Base-by-base conservation (phyloP, 2,888 invertebrate species). In the Sesia bembeciformis region DNA sequence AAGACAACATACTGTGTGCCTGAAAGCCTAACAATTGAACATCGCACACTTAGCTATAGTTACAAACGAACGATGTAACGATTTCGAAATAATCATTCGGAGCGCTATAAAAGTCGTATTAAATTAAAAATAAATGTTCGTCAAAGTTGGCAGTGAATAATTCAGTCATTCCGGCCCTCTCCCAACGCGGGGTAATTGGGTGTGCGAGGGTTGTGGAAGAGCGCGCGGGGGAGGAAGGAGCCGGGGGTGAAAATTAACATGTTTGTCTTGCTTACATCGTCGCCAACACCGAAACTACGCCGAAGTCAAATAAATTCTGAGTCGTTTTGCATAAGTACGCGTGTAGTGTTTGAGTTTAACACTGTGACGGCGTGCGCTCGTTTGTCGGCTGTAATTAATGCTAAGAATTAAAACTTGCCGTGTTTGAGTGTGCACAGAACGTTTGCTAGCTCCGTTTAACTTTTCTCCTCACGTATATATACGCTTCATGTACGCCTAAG, bases 201-300 rank as follows among this genome's bases (percentile, higher is more conserved):
- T 66, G 64, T 59, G 64, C 58, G 55, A 51, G 55, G 52, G 51
- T 58, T 49, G 52, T 52, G 40, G 56, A 57, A 52, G 54, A 49
- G 54, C 50, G 51, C 60, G 56, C 62, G 57, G 53, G 63, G 57
- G 58, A 57, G 8, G 55, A 53, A 60, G 62, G 61, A 43, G 52
- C 54, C 58, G 68, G 67, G 74, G 79, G 75, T 75, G 78, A 74
- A 84, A 85, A 87, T 88, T 86, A 86, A 82, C 86, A 83, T 88
- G 87, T 88, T 88, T 88, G 87, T 84, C 83, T 88, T 87, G 78
- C 84, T 84, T 84, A 84, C 85, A 81, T 83, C 86, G 84, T 79
- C 52, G 81, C 80, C 74, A 77, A 80, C 78, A 78, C 77, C 77
- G 74, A 81, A 88, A 88, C 87, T 86, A 84, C 81, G 81, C 72